These are phyloP conservation scores for Orestias chungarensis DNA, from an alignment of 2,797 vertebrate species.

Conservation along the genomic window DNA sequence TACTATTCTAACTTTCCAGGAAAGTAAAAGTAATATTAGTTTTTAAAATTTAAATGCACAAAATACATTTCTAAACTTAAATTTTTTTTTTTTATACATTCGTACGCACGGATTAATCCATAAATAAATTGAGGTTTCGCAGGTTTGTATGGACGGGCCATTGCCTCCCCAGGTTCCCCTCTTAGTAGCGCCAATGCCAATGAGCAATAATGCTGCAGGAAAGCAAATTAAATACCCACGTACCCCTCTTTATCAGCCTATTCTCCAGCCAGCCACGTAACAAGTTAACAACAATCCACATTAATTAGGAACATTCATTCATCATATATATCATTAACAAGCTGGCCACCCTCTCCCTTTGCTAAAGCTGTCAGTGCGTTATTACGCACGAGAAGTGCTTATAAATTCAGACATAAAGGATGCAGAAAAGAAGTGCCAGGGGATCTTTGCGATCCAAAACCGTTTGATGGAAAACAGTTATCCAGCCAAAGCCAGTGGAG, in stretches of 20 bases:
- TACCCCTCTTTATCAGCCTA: conserved; percentile 25
- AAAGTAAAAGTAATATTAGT: no score
- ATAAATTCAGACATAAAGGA: conserved; percentile 40
- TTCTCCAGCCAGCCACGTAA: conserved; percentile 8
- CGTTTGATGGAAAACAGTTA: conserved; percentile 85
- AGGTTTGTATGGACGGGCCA: not conserved
- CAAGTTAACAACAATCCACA: conserved; percentile 10
- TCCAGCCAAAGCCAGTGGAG: conserved; percentile 81
- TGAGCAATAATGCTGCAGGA: conserved; percentile 30
- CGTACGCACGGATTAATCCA: not conserved
- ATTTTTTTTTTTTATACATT: not conserved
- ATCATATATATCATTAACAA: conserved; percentile 10
- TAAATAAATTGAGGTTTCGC: not conserved
- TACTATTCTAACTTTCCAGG: not conserved
- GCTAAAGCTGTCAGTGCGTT: conserved; percentile 45
- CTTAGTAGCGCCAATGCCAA: conserved; percentile 1
- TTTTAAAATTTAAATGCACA: no score
- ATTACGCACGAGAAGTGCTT: conserved; percentile 54
- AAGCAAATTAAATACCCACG: conserved; percentile 45
- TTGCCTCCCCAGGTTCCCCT: not conserved
- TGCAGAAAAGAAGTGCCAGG: conserved; percentile 42
- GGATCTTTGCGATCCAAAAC: conserved; percentile 64
- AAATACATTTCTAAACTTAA: no score
- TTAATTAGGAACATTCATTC: conserved; percentile 8
- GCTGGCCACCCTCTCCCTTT: not conserved